Evolutionary conservation across 2,888 invertebrate species (phyloP).

Genomic region (Harpagoxenus sublaevis): DNA sequence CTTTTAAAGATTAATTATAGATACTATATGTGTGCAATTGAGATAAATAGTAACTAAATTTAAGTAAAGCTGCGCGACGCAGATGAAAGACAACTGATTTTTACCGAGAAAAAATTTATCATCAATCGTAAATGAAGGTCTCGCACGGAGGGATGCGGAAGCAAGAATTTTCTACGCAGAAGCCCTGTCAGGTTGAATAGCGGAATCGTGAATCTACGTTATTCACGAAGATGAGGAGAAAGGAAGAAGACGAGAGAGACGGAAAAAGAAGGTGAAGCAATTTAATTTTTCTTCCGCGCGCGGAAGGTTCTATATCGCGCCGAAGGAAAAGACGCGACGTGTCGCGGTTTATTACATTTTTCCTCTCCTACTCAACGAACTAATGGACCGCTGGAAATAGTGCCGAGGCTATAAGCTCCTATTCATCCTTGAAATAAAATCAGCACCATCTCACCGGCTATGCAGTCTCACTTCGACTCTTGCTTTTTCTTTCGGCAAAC

Average conservation of each 20-base stretch:
- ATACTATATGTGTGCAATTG: not conserved
- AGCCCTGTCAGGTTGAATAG: constrained; percentile 56
- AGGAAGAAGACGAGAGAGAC: constrained; percentile 19
- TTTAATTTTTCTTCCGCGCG: constrained; percentile 78
- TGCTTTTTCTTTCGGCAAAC: not conserved
- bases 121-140: constrained; percentile 34
- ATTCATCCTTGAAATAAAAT: constrained; percentile 51
- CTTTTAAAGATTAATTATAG: not conserved
- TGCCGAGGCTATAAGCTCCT: constrained; percentile 73
- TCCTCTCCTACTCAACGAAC: constrained; percentile 73
- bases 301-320: constrained; percentile 74
- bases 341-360: constrained; percentile 83
- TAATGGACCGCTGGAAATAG: constrained; percentile 82
- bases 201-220: constrained; percentile 48
- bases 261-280: constrained; percentile 72
- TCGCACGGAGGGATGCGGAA: constrained; percentile 24
- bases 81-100: not conserved
- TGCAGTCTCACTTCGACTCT: constrained; percentile 41
- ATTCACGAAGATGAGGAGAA: constrained; percentile 50
- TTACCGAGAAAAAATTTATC: constrained; percentile 27
- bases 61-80: not conserved
- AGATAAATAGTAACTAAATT: not conserved
- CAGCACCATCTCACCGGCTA: constrained; percentile 57
- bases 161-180: constrained; percentile 50
- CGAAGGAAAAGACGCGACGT: constrained; percentile 73